Evolutionary conservation across 2,888 invertebrate genomes (phyloP).

Genomic region (Boloria euphrosyne): DNA sequence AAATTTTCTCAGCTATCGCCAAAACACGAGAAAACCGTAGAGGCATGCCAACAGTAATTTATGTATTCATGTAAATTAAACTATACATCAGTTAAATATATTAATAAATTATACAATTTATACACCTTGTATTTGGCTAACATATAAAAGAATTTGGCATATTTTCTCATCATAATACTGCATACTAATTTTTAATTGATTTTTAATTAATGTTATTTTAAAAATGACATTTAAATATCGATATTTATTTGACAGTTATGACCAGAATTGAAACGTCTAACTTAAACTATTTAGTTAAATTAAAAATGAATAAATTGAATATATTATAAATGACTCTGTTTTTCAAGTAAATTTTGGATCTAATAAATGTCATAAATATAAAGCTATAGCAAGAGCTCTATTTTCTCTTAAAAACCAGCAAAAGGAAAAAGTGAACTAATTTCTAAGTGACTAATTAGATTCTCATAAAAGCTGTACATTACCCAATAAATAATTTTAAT

Average conservation of each 20-base stretch:
- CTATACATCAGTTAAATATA: constrained; percentile 26
- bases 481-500: no score
- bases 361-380: no score
- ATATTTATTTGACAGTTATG: constrained; percentile 12
- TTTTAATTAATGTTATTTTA: constrained; percentile 14
- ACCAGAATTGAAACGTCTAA: neutral
- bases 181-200: constrained; percentile 15
- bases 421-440: no score
- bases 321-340: neutral
- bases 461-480: no score
- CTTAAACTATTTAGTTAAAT: neutral
- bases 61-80: constrained; percentile 25
- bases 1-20: neutral
- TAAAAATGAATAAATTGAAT: neutral
- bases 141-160: constrained; percentile 10
- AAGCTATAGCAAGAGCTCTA: no score
- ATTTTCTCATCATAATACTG: constrained; percentile 6
- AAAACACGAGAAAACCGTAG: neutral
- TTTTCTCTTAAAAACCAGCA: no score
- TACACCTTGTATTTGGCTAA: constrained; percentile 9
- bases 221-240: neutral
- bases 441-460: no score
- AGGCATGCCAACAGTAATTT: neutral
- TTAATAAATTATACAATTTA: constrained; percentile 29
- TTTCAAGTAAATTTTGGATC: neutral